Conservation (phyloP, 2,113 vertebrate species). For the Platysternon megacephalum region DNA sequence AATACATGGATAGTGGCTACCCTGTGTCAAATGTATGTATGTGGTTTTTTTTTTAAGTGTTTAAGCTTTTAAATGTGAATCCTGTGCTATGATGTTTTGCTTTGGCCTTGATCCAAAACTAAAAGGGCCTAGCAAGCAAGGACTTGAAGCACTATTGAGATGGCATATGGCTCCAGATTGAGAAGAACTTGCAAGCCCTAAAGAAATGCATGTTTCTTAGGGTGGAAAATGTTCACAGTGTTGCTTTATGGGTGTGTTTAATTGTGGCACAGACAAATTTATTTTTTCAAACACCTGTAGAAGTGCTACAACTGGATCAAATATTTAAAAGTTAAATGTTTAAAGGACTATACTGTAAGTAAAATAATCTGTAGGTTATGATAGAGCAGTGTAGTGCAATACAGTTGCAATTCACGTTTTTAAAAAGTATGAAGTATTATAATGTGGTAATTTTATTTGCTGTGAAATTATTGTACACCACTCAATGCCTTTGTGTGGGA, state of each 20-base stretch:
- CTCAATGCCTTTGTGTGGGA: neutral
- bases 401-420: neutral
- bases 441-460: neutral
- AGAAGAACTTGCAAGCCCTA: constrained; percentile 46
- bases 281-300: constrained; percentile 41
- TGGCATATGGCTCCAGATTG: constrained; percentile 69
- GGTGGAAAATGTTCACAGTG: constrained; percentile 59
- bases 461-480: neutral
- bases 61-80: neutral
- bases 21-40: neutral
- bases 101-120: constrained; percentile 54
- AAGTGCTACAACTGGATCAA: neutral
- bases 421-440: neutral
- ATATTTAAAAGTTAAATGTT: neutral
- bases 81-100: constrained; percentile 50
- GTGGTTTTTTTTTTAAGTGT: neutral
- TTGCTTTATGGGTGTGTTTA: constrained; percentile 58
- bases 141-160: constrained; percentile 47
- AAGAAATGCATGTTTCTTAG: constrained; percentile 56
- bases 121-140: constrained; percentile 44
- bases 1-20: neutral
- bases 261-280: constrained; percentile 18
- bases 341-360: neutral
- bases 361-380: neutral
- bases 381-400: neutral